phyloP scores from a whole-genome alignment of 2,888 invertebrate species.

The Tetanocera ferruginea region DNA sequence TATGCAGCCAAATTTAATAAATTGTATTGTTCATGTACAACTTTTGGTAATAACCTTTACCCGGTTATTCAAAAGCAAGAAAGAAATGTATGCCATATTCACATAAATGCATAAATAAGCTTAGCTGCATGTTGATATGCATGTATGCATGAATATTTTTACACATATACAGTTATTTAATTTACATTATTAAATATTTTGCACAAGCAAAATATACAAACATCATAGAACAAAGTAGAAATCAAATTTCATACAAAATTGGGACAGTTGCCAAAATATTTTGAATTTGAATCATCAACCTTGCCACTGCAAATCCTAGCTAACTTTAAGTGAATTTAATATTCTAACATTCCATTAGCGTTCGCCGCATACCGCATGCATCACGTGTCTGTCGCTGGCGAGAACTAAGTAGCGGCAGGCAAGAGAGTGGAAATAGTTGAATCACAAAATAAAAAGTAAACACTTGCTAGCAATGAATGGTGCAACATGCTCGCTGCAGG shows the following conservation, averaged over 20 bases:
- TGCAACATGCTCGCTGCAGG: constrained; percentile 3
- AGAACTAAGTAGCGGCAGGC: too few relatives aligned
- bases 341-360: constrained; percentile 5
- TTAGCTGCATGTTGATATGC: not conserved
- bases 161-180: not conserved
- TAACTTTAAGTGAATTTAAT: not conserved
- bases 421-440: not conserved
- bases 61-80: too few relatives aligned
- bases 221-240: not conserved
- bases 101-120: not conserved
- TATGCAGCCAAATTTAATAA: too few relatives aligned
- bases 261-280: constrained; percentile 25
- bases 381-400: too few relatives aligned
- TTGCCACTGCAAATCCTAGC: constrained; percentile 22
- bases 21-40: too few relatives aligned
- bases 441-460: not conserved
- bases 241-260: not conserved
- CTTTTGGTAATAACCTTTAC: too few relatives aligned
- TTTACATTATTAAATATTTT: not conserved
- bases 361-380: constrained; percentile 8
- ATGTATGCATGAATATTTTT: not conserved
- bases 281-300: constrained; percentile 9
- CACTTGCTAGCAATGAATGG: constrained; percentile 1
- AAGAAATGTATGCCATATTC: not conserved
- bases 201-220: not conserved